Evolutionary conservation across 2,113 vertebrate genomes (phyloP).

Genomic region (Paraplagusia blochii): DNA sequence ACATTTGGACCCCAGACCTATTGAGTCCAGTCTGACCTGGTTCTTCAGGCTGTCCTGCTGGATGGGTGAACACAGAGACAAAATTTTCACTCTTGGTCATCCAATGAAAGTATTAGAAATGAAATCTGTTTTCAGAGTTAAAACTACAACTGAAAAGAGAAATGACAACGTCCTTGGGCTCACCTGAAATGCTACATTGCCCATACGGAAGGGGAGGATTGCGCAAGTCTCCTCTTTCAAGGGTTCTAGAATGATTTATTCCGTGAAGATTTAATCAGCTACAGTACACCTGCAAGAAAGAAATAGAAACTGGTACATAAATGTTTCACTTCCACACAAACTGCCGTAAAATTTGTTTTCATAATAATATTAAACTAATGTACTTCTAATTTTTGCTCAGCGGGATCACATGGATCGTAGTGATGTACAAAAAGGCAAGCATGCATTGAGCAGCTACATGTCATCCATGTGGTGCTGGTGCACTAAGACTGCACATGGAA

Average conservation of each 20-base stretch:
- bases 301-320: constrained; percentile 70
- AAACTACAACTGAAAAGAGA: too few relatives aligned
- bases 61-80: constrained; percentile 84
- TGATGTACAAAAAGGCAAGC: constrained; percentile 21
- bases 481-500: constrained; percentile 38
- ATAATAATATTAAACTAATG: not conserved
- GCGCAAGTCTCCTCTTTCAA: constrained; percentile 83
- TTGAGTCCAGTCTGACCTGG: not conserved
- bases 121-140: too few relatives aligned
- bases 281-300: constrained; percentile 92
- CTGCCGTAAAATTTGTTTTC: not conserved
- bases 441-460: constrained; percentile 59
- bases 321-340: not conserved
- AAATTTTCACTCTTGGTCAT: constrained; percentile 16
- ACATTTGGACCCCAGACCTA: too few relatives aligned
- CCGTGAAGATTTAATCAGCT: constrained; percentile 87
- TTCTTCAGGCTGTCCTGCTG: constrained; percentile 80
- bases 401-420: constrained; percentile 46
- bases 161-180: not conserved
- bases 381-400: constrained; percentile 31
- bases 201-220: constrained; percentile 86
- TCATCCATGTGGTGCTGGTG: constrained; percentile 34
- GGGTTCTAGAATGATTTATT: constrained; percentile 93
- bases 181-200: not conserved
- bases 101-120: constrained; percentile 12